Conservation (phyloP, 2,888 invertebrate species). For the Pristionchus mayeri region DNA sequence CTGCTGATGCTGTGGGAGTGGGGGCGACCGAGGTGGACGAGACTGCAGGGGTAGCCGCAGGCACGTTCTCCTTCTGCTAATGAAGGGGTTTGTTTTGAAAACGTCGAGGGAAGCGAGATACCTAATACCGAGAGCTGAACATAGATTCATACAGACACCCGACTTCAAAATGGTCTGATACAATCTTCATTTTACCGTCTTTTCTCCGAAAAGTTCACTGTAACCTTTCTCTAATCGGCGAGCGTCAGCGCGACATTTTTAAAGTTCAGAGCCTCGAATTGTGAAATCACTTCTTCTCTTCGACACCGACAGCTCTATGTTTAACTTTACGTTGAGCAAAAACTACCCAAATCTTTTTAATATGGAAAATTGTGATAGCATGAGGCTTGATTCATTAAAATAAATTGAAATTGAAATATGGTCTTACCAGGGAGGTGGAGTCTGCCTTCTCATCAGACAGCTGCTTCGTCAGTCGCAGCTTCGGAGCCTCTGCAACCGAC, state of each 20-base stretch:
- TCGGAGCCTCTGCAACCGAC: background rate
- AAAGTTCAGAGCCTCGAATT: background rate
- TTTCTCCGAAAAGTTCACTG: background rate
- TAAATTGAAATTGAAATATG: background rate
- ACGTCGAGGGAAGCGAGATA: background rate
- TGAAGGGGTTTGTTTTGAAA: background rate
- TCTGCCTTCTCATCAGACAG: slow-evolving; percentile 39
- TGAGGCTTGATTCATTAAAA: too few relatives aligned
- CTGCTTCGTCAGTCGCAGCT: slow-evolving; percentile 26
- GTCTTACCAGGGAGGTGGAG: background rate
- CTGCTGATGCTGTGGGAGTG: background rate
- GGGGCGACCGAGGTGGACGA: background rate
- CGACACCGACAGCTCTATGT: too few relatives aligned
- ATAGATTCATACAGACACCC: background rate
- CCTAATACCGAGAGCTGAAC: background rate
- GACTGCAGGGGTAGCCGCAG: background rate
- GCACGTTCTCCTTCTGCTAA: slow-evolving; percentile 46
- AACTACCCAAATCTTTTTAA: too few relatives aligned
- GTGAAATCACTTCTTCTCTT: background rate
- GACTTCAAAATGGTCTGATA: background rate
- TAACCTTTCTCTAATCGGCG: slow-evolving; percentile 3
- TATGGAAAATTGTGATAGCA: too few relatives aligned
- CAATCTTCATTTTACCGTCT: background rate
- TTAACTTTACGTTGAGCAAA: too few relatives aligned
- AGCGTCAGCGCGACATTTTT: slow-evolving; percentile 7